Conservation (phyloP, 2,888 invertebrate genomes). For the Fragum sueziense region DNA sequence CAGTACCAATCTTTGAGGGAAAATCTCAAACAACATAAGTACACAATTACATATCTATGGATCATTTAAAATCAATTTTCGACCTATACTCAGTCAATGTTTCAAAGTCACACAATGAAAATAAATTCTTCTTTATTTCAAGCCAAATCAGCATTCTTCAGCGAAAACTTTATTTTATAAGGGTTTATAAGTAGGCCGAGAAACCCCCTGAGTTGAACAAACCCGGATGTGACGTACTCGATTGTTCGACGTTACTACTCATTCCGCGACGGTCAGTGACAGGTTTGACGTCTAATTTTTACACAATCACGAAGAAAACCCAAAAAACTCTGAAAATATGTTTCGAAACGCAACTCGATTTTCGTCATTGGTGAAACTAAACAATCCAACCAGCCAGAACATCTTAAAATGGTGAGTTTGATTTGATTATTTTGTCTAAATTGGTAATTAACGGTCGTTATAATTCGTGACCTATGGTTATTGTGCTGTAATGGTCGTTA, state of each 20-base stretch:
- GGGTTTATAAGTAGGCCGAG: neutral
- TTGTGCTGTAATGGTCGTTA: constrained; percentile 11
- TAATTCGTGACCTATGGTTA: constrained; percentile 17
- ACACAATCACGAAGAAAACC: neutral
- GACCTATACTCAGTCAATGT: too few relatives aligned
- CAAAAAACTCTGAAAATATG: constrained; percentile 31
- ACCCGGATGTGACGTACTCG: constrained; percentile 50
- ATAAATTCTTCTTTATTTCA: too few relatives aligned
- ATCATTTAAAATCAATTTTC: too few relatives aligned
- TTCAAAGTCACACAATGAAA: too few relatives aligned
- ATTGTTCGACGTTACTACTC: constrained; percentile 10
- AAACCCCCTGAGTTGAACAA: neutral
- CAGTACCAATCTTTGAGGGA: too few relatives aligned
- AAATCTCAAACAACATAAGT: too few relatives aligned
- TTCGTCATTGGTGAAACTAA: constrained; percentile 27
- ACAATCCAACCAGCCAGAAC: neutral
- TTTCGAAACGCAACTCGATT: constrained; percentile 39
- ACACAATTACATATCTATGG: too few relatives aligned
- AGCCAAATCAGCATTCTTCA: too few relatives aligned
- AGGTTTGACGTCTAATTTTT: neutral
- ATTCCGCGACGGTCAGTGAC: constrained; percentile 4
- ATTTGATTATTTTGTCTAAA: neutral
- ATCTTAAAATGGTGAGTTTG: constrained; percentile 24
- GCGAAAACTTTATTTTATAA: too few relatives aligned
- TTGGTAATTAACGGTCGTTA: constrained; percentile 28